Percentiles rank a stretch among this genome's conserved stretches.
These are phyloP conservation scores for Atherinosoma microstoma DNA, from an alignment of 2,797 vertebrate genomes.

Conservation along the genomic window DNA sequence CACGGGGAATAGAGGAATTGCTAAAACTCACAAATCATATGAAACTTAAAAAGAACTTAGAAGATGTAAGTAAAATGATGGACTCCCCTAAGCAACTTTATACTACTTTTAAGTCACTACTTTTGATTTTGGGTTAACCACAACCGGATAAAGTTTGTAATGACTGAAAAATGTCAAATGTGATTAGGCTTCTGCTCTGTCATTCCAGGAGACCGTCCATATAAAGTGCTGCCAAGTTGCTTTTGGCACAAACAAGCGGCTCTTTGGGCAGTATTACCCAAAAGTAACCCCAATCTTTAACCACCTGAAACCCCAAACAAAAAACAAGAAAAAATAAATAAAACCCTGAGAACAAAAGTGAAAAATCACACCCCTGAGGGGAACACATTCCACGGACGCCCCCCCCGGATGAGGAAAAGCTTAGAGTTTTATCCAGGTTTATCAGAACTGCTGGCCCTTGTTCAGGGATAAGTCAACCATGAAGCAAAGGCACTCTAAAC, in stretches of 20 bases:
- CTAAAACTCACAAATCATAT: background rate
- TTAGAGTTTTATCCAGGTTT: conserved; percentile 62
- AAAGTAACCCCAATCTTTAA: conserved; percentile 25
- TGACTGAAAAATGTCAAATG: background rate
- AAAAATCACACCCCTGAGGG: conserved; percentile 49
- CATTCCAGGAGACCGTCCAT: background rate
- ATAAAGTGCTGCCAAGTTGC: conserved; percentile 6
- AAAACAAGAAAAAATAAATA: conserved; percentile 13
- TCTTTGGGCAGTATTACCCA: conserved; percentile 10
- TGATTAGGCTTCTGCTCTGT: background rate
- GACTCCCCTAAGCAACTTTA: background rate
- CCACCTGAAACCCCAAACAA: conserved; percentile 17
- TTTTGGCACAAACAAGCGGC: conserved; percentile 24
- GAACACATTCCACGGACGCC: conserved; percentile 46
- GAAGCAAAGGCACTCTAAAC: conserved; percentile 37
- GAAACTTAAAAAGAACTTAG: background rate
- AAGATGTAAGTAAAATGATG: background rate
- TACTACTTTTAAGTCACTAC: background rate
- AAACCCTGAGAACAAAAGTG: conserved; percentile 48
- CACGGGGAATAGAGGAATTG: background rate
- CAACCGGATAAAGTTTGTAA: background rate
- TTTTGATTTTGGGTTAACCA: background rate
- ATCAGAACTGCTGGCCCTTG: conserved; percentile 51
- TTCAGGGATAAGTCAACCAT: conserved; percentile 54
- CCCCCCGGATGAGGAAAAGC: conserved; percentile 31